Evolutionary conservation across 2,113 vertebrate genomes (phyloP), one percentile per base, ranked within the genome.

Genomic region (Centropus unirufus): DNA sequence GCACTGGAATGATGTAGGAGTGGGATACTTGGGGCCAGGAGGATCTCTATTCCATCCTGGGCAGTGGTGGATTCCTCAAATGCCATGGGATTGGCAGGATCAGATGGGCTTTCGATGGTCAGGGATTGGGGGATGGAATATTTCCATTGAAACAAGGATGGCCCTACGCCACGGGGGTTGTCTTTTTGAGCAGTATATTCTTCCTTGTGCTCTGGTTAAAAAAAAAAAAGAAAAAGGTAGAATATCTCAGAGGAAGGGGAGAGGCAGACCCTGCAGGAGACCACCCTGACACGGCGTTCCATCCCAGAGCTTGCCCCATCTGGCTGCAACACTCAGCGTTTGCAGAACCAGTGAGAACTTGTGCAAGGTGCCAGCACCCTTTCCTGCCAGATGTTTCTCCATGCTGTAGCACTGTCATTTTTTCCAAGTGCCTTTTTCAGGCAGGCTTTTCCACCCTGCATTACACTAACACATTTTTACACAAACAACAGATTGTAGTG

Each of bases 241-340:
- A 20, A 14, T 27, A n/a, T 9, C 66, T 54, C 22, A 8, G 51
- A 32, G 47, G 46, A 62, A 16, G 5, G 34, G 36, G 10, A 49
- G 59, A 62, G 26, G 76, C 34, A 69, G 55, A 29, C 8, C 9
- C 67, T 73, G 30, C 57, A n/a, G 34, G 26, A 44, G 40, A 55
- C 23, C 29, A 17, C 2, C 8, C 3, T 1, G 29, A 26, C n/a
- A 8, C 0, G 2, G 36, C 1, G 2, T 18, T 21, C 82, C 1
- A 2, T 18, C 24, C 82, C 67, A 6, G 19, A 23, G 24, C 13
- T 9, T 8, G 23, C 8, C 20, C 24, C 12, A 42, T 16, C 29
- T 1, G 21, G 68, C 36, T 32, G 27, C 11, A 0, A 3, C 0
- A 0, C 2, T 4, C 17, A 0, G 1, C 6, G 17, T 1, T 22